A percentile compares a stretch with the other conserved stretches of the same genome.
Evolutionary conservation across 2,888 invertebrate genomes (phyloP).

Genomic region (Mactromeris polynyma): DNA sequence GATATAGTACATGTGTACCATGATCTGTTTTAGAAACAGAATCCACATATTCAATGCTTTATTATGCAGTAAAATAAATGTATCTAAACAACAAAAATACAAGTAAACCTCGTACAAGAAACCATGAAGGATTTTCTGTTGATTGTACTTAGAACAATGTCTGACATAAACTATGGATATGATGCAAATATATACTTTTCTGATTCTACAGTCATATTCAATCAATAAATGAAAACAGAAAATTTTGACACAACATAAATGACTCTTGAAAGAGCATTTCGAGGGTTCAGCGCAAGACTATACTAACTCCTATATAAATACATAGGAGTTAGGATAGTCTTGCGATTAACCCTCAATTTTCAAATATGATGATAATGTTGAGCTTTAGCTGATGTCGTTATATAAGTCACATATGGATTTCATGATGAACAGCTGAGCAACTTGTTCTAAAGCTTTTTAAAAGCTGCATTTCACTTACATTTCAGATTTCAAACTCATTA

Average conservation of each 20-base stretch:
- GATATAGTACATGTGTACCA: background rate
- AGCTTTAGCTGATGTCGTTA: background rate
- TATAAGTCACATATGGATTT: background rate
- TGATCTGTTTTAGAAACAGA: background rate
- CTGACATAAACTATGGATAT: background rate
- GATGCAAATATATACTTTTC: background rate
- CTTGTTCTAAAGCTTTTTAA: background rate
- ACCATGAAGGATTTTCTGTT: background rate
- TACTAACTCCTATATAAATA: no score
- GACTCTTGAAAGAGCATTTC: background rate
- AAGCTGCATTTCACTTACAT: background rate
- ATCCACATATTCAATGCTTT: background rate
- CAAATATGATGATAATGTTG: background rate
- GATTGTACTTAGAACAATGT: background rate
- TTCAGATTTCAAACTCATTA: background rate
- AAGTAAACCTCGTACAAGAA: background rate
- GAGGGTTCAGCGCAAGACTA: no score
- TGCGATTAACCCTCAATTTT: no score
- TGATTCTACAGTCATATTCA: no score
- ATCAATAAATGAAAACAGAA: no score
- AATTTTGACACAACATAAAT: background rate
- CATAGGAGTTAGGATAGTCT: no score
- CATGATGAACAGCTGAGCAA: background rate
- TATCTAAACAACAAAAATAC: background rate
- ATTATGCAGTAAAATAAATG: slow-evolving; percentile 13